Evolutionary conservation across 1,140 invertebrate genomes (phyloP).

Genomic region (Rhyacophila brunnea): DNA sequence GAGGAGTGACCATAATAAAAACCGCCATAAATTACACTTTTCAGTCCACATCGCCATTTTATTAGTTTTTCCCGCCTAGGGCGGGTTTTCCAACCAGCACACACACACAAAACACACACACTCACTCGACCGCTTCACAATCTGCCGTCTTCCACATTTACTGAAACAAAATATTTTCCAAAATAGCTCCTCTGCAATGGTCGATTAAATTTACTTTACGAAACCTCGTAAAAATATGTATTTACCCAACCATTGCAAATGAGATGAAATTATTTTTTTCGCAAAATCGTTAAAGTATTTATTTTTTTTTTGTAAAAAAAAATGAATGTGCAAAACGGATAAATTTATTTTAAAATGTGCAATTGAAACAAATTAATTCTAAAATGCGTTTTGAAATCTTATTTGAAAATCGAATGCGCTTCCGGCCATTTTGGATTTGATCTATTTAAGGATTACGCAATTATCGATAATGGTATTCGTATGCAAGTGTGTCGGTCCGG

Average conservation of each 20-base stretch:
- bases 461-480: slow-evolving; percentile 9
- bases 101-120: slow-evolving; percentile 45
- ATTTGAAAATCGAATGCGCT: slow-evolving; percentile 8
- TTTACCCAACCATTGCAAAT: background rate
- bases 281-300: background rate
- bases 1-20: slow-evolving; percentile 50
- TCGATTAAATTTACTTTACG: no score
- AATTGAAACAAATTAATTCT: no score
- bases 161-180: slow-evolving; percentile 27
- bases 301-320: background rate
- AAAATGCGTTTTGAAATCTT: background rate
- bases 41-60: slow-evolving; percentile 47
- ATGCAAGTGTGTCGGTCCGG: slow-evolving; percentile 7
- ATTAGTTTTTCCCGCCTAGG: slow-evolving; percentile 13
- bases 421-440: slow-evolving; percentile 17
- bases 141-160: slow-evolving; percentile 24
- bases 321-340: background rate
- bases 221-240: background rate
- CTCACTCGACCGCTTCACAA: slow-evolving; percentile 36
- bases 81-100: slow-evolving; percentile 45
- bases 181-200: slow-evolving; percentile 19
- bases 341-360: background rate
- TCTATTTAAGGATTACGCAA: slow-evolving; percentile 19
- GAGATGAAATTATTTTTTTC: background rate
- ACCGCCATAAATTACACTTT: slow-evolving; percentile 52